Base-by-base conservation (phyloP, 2,113 vertebrate species). In the Platichthys stellatus region DNA sequence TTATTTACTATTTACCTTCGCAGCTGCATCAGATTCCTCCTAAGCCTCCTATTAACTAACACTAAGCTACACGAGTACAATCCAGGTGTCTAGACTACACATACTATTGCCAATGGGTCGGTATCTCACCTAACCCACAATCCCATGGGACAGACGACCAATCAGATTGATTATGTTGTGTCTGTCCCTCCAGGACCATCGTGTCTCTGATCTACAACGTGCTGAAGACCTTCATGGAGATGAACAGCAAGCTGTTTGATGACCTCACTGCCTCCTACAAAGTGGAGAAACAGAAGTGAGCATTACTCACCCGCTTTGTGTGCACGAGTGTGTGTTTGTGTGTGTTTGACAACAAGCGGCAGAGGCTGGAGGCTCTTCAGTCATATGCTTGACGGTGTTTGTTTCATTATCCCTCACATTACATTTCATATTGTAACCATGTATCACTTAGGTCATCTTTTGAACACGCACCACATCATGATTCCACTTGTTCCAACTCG, bases 191-290 rank as follows among this genome's bases (percentile, higher is more conserved):
- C 88, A 97, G 97, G 90, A 97, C 97, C 66, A 98, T 98, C 4
- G 96, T 98, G 54, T 97, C 96, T 74, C 95, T 98, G 80, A 96
- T 98, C 93, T 98, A 97, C 94, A 97, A 97, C 2, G 96, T 98
- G 84, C 94, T 98, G 76, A 97, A 98, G 92, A 97, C 97, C 62
- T 97, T 98, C 90, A 98, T 97, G 97, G 96, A 98, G 93, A 98
- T 97, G 96, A 97, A 98, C 62, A 96, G 96, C 78, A 96, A 96
- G 76, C 94, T 98, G 40, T 98, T 97, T 61, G 96, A 97, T 84
- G 96, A 97, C 80, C 96, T 98, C 82, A 97, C 97, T 35, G 95
- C 96, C 89, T 97, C 97, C 83, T 98, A 97, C 93, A 98, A 98
- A 92, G 94, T 97, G 90, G 97, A 97, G 80, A 97, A 96, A 85